Evolutionary conservation across 37 sponge, comb jelly and placozoan species (phyloP), one percentile per base, ranked within the genome.

Genomic region (Bolinopsis microptera): DNA sequence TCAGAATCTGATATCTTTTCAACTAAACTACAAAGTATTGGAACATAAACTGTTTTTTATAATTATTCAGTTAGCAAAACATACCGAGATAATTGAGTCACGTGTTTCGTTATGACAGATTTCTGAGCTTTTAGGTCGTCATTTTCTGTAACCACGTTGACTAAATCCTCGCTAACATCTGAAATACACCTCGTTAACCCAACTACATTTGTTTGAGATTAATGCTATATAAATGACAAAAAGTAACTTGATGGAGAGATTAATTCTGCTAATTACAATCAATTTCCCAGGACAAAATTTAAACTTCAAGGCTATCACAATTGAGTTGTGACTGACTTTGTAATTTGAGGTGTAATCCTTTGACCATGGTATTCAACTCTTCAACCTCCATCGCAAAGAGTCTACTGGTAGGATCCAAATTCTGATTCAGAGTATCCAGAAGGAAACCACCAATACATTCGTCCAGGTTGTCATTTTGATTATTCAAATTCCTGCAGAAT

Each of bases 41-140:
- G n/a, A n/a, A n/a, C n/a, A n/a, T n/a, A n/a, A n/a, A n/a, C n/a
- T n/a, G n/a, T n/a, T n/a, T n/a, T n/a, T n/a, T n/a, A n/a, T n/a
- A n/a, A n/a, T n/a, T n/a, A n/a, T n/a, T n/a, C n/a, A n/a, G n/a
- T n/a, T n/a, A n/a, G n/a, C n/a, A n/a, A n/a, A n/a, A n/a, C n/a
- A n/a, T 35, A 77, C 80, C 31, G 8, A 8, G 90, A 36, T 13
- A 86, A 38, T 23, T 86, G 61, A 41, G 90, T 24, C 34, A 86
- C 36, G 90, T 86, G 90, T 86, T 86, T 86, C 13, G 61, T 18
- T 0, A 86, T 41, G 27, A 86, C 61, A 41, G 36, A 30, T 39
- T 86, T 86, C 2, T 86, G 48, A 0, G 41, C 90, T 28, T 41
- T 86, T 48, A 86, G 36, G 13, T 39, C 41, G 61, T 86, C 90